phyloP scores from a whole-genome alignment of 2,888 invertebrate species.

The Andrena haemorrhoa region DNA sequence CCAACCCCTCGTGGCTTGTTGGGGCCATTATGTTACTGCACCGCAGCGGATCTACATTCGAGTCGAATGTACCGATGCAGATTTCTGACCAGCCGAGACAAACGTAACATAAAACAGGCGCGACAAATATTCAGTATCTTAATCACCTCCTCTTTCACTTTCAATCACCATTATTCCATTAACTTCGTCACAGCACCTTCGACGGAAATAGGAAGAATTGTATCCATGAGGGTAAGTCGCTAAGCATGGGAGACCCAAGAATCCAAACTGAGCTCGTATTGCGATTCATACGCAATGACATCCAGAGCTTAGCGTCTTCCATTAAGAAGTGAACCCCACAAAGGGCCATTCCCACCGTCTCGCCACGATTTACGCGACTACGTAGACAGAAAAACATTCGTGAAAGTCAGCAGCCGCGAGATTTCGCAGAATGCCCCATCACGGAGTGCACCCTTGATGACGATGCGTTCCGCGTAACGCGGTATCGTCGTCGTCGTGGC shows the following conservation, averaged over 20 bases:
- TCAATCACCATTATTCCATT: too few relatives aligned
- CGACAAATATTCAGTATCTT: slow-evolving; percentile 30
- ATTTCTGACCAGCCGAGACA: slow-evolving; percentile 32
- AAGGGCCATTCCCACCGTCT: not conserved
- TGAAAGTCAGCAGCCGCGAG: slow-evolving; percentile 12
- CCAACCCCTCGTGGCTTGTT: slow-evolving; percentile 71
- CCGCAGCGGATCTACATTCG: slow-evolving; percentile 55
- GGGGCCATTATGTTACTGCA: slow-evolving; percentile 72
- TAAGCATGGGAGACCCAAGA: too few relatives aligned
- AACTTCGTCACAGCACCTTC: too few relatives aligned
- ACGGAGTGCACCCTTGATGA: slow-evolving; percentile 44
- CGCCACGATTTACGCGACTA: not conserved
- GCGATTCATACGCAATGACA: too few relatives aligned
- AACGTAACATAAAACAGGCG: slow-evolving; percentile 35
- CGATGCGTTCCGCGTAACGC: slow-evolving; percentile 41
- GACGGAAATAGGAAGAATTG: too few relatives aligned
- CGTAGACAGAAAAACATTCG: slow-evolving; percentile 10
- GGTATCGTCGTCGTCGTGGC: slow-evolving; percentile 72
- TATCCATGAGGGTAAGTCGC: too few relatives aligned
- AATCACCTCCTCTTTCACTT: too few relatives aligned
- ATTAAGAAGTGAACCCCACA: not conserved
- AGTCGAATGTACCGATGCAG: slow-evolving; percentile 54
- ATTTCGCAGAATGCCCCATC: slow-evolving; percentile 44
- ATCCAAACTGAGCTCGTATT: too few relatives aligned
- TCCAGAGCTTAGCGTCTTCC: not conserved